Percentiles rank a stretch among this genome's conserved stretches.
phyloP scores from a whole-genome alignment of 2,888 invertebrate genomes.

The Globia sparganii region DNA sequence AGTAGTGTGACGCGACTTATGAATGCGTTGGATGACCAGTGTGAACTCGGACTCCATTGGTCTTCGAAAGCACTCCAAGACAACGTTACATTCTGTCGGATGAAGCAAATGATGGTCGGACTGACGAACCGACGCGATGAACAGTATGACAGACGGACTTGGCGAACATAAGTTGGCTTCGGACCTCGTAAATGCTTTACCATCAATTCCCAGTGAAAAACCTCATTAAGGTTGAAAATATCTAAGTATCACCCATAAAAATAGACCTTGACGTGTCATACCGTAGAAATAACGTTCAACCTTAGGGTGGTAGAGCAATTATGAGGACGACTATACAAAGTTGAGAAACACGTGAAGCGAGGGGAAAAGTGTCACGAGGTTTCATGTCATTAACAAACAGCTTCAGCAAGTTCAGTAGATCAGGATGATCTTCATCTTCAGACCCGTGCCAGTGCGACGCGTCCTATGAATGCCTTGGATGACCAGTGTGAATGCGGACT shows the following conservation, averaged over 20 bases:
- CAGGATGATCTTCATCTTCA: background rate
- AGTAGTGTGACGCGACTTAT: background rate
- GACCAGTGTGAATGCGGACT: conserved; percentile 5
- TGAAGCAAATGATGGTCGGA: background rate
- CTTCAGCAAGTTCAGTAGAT: background rate
- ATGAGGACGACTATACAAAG: background rate
- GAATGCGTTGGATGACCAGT: background rate
- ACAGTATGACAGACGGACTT: background rate
- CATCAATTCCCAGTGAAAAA: background rate
- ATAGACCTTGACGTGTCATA: background rate
- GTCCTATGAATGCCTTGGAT: background rate
- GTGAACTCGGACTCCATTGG: background rate
- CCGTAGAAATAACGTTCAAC: background rate
- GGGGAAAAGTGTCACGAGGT: no score
- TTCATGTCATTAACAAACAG: no score
- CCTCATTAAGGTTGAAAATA: background rate
- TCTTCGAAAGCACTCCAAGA: background rate
- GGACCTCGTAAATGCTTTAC: background rate
- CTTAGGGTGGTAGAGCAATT: background rate
- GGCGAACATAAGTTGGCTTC: background rate
- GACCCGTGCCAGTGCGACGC: background rate
- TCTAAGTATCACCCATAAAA: background rate
- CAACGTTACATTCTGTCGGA: background rate
- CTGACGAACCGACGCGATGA: background rate
- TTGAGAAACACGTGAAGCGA: background rate